These are phyloP conservation scores for Cygnus buccinator DNA, from an alignment of 2,113 vertebrate genomes.

Conservation along the genomic window DNA sequence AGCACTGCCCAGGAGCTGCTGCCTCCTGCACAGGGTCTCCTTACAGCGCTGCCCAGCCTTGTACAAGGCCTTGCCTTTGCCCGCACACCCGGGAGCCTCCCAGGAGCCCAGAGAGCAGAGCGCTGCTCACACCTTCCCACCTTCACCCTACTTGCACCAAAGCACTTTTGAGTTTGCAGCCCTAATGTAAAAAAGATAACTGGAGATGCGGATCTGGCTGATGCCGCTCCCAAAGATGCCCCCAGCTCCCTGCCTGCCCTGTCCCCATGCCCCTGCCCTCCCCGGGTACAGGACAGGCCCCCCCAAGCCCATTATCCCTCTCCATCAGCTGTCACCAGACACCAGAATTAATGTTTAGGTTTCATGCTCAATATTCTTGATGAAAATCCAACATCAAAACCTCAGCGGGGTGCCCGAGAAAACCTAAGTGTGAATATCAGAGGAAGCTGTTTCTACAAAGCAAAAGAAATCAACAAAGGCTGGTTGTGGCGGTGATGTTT, in stretches of 20 bases:
- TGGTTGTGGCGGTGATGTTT: background rate
- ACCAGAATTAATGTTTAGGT: constrained; percentile 66
- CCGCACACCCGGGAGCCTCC: background rate
- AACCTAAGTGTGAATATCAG: constrained; percentile 55
- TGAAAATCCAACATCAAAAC: constrained; percentile 73
- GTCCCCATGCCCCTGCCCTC: background rate
- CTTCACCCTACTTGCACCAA: background rate
- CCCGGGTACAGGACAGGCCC: fast-evolving
- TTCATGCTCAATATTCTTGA: constrained; percentile 76
- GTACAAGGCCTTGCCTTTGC: background rate
- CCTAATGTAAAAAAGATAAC: fast-evolving
- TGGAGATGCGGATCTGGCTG: background rate
- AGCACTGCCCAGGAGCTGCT: background rate
- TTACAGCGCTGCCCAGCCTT: background rate
- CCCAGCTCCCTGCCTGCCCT: background rate
- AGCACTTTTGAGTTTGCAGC: background rate
- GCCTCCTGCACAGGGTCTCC: background rate
- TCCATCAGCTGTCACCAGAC: constrained; percentile 60
- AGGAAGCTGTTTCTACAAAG: constrained; percentile 58
- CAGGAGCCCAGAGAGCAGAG: background rate
- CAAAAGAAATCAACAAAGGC: constrained; percentile 41
- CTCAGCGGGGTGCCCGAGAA: constrained; percentile 69
- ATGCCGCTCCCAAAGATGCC: background rate
- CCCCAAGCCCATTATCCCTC: background rate
- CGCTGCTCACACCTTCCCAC: background rate